Conservation (phyloP, 2,113 vertebrate species). For the Nymphicus hollandicus region DNA sequence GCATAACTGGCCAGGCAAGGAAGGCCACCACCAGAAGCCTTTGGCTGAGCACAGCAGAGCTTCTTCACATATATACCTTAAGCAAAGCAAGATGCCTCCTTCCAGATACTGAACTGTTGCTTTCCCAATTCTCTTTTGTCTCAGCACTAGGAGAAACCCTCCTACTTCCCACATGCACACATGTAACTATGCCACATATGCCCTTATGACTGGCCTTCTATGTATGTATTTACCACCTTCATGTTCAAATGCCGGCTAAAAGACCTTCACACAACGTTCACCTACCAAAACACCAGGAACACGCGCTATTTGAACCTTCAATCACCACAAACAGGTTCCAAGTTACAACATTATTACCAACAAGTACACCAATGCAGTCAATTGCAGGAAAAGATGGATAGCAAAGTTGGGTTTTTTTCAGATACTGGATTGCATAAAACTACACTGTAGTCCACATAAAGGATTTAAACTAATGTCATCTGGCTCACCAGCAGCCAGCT, state of each 20-base stretch:
- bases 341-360: rapidly evolving
- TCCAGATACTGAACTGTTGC: background rate
- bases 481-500: background rate
- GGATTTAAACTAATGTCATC: rapidly evolving
- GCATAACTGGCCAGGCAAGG: background rate
- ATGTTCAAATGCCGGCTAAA: background rate
- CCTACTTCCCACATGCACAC: rapidly evolving
- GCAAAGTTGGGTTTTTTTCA: background rate
- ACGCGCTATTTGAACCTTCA: background rate
- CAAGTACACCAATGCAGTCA: background rate
- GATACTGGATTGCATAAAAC: background rate
- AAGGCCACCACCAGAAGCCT: background rate
- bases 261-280: rapidly evolving
- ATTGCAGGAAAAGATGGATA: rapidly evolving
- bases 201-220: background rate
- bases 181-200: background rate
- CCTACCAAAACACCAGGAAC: background rate
- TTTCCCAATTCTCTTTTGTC: background rate
- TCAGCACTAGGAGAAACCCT: background rate
- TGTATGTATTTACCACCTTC: too few relatives aligned
- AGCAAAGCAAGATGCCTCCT: background rate
- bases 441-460: too few relatives aligned
- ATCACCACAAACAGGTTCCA: background rate
- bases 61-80: background rate
- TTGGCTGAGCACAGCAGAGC: background rate